These are phyloP conservation scores for Timema cristinae DNA, from an alignment of 2,888 invertebrate species.

Conservation along the genomic window DNA sequence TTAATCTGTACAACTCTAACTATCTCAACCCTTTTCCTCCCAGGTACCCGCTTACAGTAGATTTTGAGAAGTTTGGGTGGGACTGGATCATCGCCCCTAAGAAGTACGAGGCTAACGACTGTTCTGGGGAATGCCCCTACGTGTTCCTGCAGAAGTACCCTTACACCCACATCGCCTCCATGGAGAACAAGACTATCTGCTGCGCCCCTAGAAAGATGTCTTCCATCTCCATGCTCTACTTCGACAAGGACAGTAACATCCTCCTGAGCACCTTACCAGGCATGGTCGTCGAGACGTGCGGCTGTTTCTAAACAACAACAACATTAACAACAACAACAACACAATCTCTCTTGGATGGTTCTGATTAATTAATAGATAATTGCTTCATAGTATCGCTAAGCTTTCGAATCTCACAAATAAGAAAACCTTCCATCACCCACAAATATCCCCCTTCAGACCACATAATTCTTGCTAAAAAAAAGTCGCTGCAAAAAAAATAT, in stretches of 20 bases:
- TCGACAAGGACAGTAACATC: slow-evolving; percentile 82
- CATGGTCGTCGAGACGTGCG: slow-evolving; percentile 92
- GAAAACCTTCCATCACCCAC: too few species aligned
- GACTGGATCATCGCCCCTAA: slow-evolving; percentile 97
- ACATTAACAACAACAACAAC: too few species aligned
- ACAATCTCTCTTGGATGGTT: too few species aligned
- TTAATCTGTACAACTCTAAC: too few species aligned
- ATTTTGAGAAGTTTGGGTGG: slow-evolving; percentile 95
- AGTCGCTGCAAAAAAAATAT: too few species aligned
- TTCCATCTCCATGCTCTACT: slow-evolving; percentile 86
- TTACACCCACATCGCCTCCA: slow-evolving; percentile 81
- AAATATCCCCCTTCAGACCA: too few species aligned
- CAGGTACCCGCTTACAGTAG: slow-evolving; percentile 86
- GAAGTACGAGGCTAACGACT: slow-evolving; percentile 91
- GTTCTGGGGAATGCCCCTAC: slow-evolving; percentile 90
- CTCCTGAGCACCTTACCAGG: slow-evolving; percentile 84
- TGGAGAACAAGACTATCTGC: slow-evolving; percentile 76
- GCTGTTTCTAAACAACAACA: slow-evolving; percentile 59
- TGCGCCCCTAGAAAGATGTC: slow-evolving; percentile 88
- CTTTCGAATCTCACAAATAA: too few species aligned
- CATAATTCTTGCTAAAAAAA: too few species aligned
- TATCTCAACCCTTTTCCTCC: too few species aligned
- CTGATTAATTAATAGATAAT: too few species aligned
- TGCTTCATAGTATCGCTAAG: too few species aligned
- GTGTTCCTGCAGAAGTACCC: slow-evolving; percentile 82